Base-by-base conservation (phyloP, 2,888 invertebrate genomes). In the Drosophila silvestris region DNA sequence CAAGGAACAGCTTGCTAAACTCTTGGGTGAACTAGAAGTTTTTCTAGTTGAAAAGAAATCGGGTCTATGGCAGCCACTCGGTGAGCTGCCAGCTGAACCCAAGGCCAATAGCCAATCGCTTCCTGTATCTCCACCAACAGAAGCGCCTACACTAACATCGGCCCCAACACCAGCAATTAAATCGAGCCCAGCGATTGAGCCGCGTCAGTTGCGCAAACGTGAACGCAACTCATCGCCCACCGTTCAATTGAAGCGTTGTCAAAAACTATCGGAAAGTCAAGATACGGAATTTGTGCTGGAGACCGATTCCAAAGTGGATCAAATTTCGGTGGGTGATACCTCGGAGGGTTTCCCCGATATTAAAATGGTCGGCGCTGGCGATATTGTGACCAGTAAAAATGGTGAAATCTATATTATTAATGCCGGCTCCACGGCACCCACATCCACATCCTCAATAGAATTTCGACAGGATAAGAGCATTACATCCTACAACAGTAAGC, bases 21-120 rank as follows among this genome's bases (percentile, higher is more conserved):
- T 93, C 0, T 57, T 93, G 14, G 81, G 88, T 10, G 93, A 93
- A 51, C 72, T 93, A 0, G 88, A 89, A 51, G 75, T 73, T 0
- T 93, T 85, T 60, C 64, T 93, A 3, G 69, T 12, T 4, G 83
- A 76, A 63, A 86, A 86, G 39, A 86, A 78, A 56, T 74, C 79
- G 22, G 88, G 78, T 16, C 68, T 64, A 0, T 85, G 85, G 85
- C 74, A 79, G 50, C 10, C 87, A 6, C 9, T 83, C 7, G 52
- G 59, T 2, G 61, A 66, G 3, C 30, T 35, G 2, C 66, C 54
- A 7, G 12, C 35, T 1, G 61, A 70, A 0, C 0, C 26, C 0
- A 78, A 68, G 41, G 10, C 14, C 9, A 44, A 26, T 5, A 10
- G 4, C 28, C 26, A 51, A 26, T 22, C 22, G 26, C 9, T 14